A percentile compares a stretch with the other conserved stretches of the same genome.
Evolutionary conservation across 2,113 vertebrate genomes (phyloP).

Genomic region (Podarcis raffonei): DNA sequence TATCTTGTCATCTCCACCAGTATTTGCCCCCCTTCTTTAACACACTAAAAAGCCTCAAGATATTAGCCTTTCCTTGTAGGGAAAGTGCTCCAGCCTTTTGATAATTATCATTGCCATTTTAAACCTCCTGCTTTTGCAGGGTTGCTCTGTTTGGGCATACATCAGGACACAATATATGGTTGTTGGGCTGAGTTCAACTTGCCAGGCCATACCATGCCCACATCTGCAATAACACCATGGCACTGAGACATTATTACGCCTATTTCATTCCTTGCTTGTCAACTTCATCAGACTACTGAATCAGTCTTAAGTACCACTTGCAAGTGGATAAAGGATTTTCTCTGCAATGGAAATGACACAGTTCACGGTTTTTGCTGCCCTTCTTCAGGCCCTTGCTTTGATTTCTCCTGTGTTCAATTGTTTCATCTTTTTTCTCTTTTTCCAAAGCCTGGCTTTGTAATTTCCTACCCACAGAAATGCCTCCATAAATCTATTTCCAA

Average conservation of each 20-base stretch:
- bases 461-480: neutral
- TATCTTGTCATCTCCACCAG: neutral
- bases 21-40: neutral
- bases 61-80: neutral
- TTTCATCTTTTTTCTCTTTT: neutral
- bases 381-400: neutral
- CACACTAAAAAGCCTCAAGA: neutral
- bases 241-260: neutral
- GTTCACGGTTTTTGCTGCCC: neutral
- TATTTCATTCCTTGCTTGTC: neutral
- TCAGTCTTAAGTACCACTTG: neutral
- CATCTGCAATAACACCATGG: neutral
- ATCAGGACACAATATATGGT: neutral
- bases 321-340: neutral
- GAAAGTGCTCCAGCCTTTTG: neutral
- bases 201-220: neutral
- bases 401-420: constrained; percentile 8
- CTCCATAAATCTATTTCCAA: neutral
- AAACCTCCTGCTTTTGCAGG: neutral
- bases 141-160: neutral
- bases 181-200: neutral
- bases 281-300: neutral
- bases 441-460: neutral
- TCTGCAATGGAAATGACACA: neutral
- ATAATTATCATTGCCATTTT: neutral